Base-by-base conservation (phyloP, 2,888 invertebrate species). In the Anodontia alba region DNA sequence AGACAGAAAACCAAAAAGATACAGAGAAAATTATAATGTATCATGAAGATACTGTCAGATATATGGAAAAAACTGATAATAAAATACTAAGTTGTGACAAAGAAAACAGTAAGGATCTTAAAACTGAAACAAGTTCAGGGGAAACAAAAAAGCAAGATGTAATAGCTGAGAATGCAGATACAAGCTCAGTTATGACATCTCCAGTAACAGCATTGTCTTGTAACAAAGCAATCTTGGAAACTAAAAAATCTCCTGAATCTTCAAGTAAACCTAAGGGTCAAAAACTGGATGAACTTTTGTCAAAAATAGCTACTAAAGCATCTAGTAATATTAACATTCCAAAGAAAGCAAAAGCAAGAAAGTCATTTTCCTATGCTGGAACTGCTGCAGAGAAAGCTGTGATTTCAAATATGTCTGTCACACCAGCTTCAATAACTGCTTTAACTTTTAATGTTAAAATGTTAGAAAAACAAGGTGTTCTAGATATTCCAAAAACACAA, bases 361-460 rank as follows among this genome's bases (percentile, higher is more conserved):
- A 84, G 49, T 84, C 84, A 20, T 84, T 73, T 80, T 77, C 51
- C 29, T 38, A 46, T 1, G 23, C 36, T 26, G 49, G 54, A 26
- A 26, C 12, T 51, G 20, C 36, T 17, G 1, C 31, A 5, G 49
- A 57, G 15, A 62, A 36, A 26, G 42, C 38, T 23, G 67, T 38
- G n/a, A 12, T 49, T 36, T 23, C 46, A 7, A 76, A 23, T 51
- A 77, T 77, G 74, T 26, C 73, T 1, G 43, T 51, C 8, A 43
- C 68, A 36, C 70, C 73, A 87, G 69, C 43, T 86, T 89, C 89
- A 54, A 87, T 83, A 49, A 81, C 83, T 23, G 77, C 42, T 43
- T 72, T 86, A 23, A 86, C 86, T 38, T 86, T 86, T 78, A 86
- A 86, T 75, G 75, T 86, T n/a, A 86, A 86, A 76, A 83, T 83